Base-by-base conservation (phyloP, 2,888 invertebrate species). In the Dichetophora obliterata region DNA sequence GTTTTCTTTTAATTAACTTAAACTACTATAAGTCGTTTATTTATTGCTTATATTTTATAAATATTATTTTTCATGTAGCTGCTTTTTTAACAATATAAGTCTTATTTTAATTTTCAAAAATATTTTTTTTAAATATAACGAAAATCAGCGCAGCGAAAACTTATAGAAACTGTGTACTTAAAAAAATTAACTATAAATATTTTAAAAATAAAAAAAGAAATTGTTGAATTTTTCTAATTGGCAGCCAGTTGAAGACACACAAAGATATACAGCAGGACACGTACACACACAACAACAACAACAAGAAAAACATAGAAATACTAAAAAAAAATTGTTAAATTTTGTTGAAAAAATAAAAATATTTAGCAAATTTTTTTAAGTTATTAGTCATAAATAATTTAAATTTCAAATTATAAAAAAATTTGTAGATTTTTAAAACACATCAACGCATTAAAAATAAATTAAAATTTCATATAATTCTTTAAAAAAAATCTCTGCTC, bases 121-220 rank as follows among this genome's bases (percentile, higher is more conserved):
- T 63, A 31, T 31, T 0, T n/a, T 61, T 22, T n/a, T 48, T 31
- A 19, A 70, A 70, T 48, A 52, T 54, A 82, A 82, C 86, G 87
- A 86, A 85, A 84, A 86, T 82, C 81, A 86, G 85, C 85, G 83
- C 87, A 86, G 86, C 86, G 86, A 87, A 87, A 82, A 80, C 76
- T 73, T 37, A 54, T 34, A 69, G 63, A 65, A 52, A 34, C 31
- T 70, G 54, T 54, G 31, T 50, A 70, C 78, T 80, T 78, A 79
- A 78, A 80, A 70, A 70, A 70, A 50, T 74, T n/a, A 27, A 63
- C n/a, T 48, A 65, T 65, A 81, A 79, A 73, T 81, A 82, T 78
- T 83, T 81, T 80, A 81, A 73, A 74, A 37, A 48, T 16, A 61
- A 57, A 63, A 16, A 61, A 31, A 31, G 34, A 31, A 63, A 63